phyloP scores from a whole-genome alignment of 2,888 invertebrate genomes.

The Hypena proboscidalis region DNA sequence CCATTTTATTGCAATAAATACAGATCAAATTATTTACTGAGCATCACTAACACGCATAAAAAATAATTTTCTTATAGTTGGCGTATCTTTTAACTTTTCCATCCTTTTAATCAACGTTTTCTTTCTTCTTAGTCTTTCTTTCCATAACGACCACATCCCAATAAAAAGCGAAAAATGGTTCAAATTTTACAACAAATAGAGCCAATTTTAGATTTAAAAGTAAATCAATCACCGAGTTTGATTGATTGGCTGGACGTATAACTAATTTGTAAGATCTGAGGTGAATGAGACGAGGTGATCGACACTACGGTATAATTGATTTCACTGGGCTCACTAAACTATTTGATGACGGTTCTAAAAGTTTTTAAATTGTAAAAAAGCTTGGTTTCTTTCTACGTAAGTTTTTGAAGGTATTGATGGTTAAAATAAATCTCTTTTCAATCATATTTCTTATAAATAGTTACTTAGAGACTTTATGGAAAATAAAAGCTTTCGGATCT shows the following conservation, averaged over 20 bases:
- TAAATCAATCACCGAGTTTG: constrained; percentile 54
- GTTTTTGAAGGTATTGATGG: too few relatives aligned
- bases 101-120: background rate
- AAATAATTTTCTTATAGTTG: too few relatives aligned
- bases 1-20: too few relatives aligned
- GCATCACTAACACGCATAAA: too few relatives aligned
- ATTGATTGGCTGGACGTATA: constrained; percentile 67
- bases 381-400: too few relatives aligned
- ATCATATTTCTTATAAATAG: too few relatives aligned
- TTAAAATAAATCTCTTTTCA: too few relatives aligned
- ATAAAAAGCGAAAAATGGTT: constrained; percentile 20
- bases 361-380: constrained; percentile 36
- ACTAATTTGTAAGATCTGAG: constrained; percentile 72
- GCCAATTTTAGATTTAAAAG: constrained; percentile 49
- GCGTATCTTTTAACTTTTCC: too few relatives aligned
- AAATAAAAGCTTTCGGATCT: too few relatives aligned
- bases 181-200: constrained; percentile 42
- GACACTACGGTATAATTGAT: constrained; percentile 78
- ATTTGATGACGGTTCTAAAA: constrained; percentile 62
- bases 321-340: constrained; percentile 62
- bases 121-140: background rate
- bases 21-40: too few relatives aligned
- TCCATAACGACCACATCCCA: background rate
- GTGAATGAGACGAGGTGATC: constrained; percentile 54
- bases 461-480: too few relatives aligned